Conservation (phyloP, 2,113 vertebrate genomes). For the Orthonyx spaldingii region DNA sequence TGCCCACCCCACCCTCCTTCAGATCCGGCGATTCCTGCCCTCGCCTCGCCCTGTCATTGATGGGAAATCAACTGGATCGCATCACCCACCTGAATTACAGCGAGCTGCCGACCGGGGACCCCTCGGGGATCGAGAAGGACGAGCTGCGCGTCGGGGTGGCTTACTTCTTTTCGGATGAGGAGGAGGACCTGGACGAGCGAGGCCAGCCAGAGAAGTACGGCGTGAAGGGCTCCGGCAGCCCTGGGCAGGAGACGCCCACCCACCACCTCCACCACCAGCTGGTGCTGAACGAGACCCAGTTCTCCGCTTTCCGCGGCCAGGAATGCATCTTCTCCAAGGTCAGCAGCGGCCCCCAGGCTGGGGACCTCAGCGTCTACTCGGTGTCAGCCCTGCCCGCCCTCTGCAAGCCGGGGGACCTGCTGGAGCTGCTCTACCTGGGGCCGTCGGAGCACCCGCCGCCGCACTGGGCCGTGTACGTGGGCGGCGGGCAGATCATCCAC, state of each 20-base stretch:
- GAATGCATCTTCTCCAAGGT: slow-evolving; percentile 99
- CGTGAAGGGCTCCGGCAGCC: slow-evolving; percentile 73
- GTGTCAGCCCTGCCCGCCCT: slow-evolving; percentile 87
- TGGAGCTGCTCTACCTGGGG: slow-evolving; percentile 88
- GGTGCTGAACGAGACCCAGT: slow-evolving; percentile 89
- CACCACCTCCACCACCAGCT: slow-evolving; percentile 73
- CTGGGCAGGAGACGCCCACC: slow-evolving; percentile 61
- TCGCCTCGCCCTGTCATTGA: slow-evolving; percentile 92
- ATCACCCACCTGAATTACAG: slow-evolving; percentile 99
- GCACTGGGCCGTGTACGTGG: slow-evolving; percentile 95
- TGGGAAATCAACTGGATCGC: slow-evolving; percentile 99
- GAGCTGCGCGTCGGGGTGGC: slow-evolving; percentile 98
- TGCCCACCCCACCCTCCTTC: slow-evolving; percentile 41
- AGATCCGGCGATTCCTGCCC: slow-evolving; percentile 86
- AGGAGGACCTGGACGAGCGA: slow-evolving; percentile 97
- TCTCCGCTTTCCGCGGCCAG: slow-evolving; percentile 95
- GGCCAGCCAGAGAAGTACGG: slow-evolving; percentile 89
- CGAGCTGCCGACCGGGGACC: slow-evolving; percentile 98
- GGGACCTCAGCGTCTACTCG: slow-evolving; percentile 89
- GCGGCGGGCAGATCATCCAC: slow-evolving; percentile 89
- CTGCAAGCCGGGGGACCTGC: slow-evolving; percentile 94
- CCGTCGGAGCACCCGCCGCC: slow-evolving; percentile 80
- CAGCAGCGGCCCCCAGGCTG: slow-evolving; percentile 83
- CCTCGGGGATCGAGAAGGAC: slow-evolving; percentile 98
- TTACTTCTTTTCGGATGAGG: slow-evolving; percentile 99